Percentiles rank a stretch among this genome's conserved stretches.
phyloP scores from a whole-genome alignment of 30 jellyfish, hydroid and myxozoan species.

The Pseudorhiza aurosa region DNA sequence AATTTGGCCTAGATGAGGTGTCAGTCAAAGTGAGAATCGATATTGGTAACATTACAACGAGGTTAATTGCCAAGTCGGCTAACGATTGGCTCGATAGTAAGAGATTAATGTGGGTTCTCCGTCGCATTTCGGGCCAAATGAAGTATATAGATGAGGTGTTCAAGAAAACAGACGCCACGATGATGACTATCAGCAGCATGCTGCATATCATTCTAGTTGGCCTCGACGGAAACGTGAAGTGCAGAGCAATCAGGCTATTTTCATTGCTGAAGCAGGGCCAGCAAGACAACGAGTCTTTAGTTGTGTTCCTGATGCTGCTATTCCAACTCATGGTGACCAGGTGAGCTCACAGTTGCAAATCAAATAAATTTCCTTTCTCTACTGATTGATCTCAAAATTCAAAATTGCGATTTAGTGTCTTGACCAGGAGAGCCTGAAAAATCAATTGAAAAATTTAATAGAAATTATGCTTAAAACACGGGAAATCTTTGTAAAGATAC shows the following conservation, averaged over 20 bases:
- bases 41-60: conserved; percentile 45
- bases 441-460: no score
- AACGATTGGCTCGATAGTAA: conserved; percentile 35
- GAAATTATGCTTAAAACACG: no score
- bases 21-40: not conserved
- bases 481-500: no score
- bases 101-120: conserved; percentile 50
- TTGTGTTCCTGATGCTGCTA: not conserved
- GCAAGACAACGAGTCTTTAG: not conserved
- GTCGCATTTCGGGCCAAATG: conserved; percentile 39
- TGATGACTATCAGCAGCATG: conserved; percentile 1
- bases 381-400: no score
- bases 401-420: no score
- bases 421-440: no score
- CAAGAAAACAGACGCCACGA: not conserved
- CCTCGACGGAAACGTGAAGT: conserved; percentile 1
- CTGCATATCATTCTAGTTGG: conserved; percentile 2
- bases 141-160: conserved; percentile 34
- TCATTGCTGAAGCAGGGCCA: not conserved
- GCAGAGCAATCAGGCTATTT: conserved; percentile 2
- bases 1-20: conserved; percentile 11
- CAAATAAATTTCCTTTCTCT: no score
- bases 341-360: no score
- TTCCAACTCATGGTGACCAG: not conserved
- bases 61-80: conserved; percentile 15